Evolutionary conservation across 37 sponge, comb jelly and placozoan species (phyloP).

Genomic region (Ephydatia muelleri): DNA sequence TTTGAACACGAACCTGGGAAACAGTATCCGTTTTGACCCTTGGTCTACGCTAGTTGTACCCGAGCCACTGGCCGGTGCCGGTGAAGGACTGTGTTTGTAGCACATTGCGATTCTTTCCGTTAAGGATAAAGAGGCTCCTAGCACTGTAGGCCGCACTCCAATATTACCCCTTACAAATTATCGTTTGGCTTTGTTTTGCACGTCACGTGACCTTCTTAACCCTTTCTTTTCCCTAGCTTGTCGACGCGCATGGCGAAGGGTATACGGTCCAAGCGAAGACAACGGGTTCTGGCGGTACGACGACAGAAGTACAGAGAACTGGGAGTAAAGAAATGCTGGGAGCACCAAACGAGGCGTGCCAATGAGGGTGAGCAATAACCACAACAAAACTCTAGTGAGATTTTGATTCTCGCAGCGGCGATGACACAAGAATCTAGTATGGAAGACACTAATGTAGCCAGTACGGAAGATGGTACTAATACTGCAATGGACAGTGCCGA

Average conservation of each 20-base stretch:
- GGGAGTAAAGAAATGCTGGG: constrained; percentile 64
- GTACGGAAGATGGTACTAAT: no score
- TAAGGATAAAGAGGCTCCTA: constrained; percentile 85
- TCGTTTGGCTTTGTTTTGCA: constrained; percentile 3
- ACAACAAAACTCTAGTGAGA: no score
- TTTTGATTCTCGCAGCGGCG: neutral
- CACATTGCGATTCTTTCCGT: constrained; percentile 29
- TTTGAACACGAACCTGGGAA: constrained; percentile 1
- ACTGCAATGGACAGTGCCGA: neutral
- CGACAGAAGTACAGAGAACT: constrained; percentile 59
- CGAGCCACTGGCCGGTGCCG: neutral
- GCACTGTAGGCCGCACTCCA: constrained; percentile 93
- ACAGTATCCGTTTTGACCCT: neutral
- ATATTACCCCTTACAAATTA: neutral
- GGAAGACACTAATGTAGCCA: neutral
- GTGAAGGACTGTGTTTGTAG: constrained; percentile 46
- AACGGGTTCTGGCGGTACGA: constrained; percentile 37
- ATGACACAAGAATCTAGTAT: neutral
- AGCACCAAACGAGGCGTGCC: constrained; percentile 32
- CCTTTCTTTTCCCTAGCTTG: neutral
- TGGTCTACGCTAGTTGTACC: neutral
- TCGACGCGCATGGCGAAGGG: constrained; percentile 65
- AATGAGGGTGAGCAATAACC: constrained; percentile 5
- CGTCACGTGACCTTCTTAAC: constrained; percentile 6
- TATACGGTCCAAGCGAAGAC: constrained; percentile 76